phyloP scores from a whole-genome alignment of 2,888 invertebrate genomes.

The Pseudanteris insignis region DNA sequence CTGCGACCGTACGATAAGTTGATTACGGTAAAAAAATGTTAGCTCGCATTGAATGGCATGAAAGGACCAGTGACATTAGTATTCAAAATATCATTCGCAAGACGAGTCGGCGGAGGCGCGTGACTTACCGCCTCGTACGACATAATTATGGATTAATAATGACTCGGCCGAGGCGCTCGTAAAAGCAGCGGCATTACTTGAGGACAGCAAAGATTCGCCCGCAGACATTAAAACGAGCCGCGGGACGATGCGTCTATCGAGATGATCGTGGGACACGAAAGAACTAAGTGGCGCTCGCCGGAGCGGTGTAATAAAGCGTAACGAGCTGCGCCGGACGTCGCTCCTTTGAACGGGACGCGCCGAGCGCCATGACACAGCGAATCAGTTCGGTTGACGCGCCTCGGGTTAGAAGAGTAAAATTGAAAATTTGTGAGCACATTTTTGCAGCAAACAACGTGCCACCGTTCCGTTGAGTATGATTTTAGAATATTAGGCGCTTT shows the following conservation, averaged over 20 bases:
- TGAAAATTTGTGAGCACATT: constrained; percentile 6
- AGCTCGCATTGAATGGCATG: no score
- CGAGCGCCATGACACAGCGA: constrained; percentile 12
- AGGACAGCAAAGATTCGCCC: constrained; percentile 15
- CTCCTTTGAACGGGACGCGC: constrained; percentile 1
- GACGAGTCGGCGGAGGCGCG: background rate
- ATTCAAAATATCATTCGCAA: no score
- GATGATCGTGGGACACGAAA: background rate
- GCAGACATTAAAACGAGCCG: constrained; percentile 21
- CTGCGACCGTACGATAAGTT: no score
- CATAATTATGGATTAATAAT: constrained; percentile 22
- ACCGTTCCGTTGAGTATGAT: no score
- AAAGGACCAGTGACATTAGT: no score
- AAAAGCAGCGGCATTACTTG: constrained; percentile 15
- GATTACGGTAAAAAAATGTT: no score
- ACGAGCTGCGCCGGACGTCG: constrained; percentile 7
- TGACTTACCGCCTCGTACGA: constrained; percentile 13
- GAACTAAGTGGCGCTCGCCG: constrained; percentile 12
- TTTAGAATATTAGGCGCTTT: no score
- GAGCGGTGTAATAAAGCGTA: constrained; percentile 27
- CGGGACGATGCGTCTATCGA: constrained; percentile 15
- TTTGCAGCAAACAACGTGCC: no score
- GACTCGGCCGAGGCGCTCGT: constrained; percentile 8
- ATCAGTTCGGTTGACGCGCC: constrained; percentile 8
- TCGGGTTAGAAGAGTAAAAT: background rate